Percentiles rank a stretch among this genome's conserved stretches.
Conservation (phyloP, 1,140 invertebrate species). For the Drosophila quadrilineata region DNA sequence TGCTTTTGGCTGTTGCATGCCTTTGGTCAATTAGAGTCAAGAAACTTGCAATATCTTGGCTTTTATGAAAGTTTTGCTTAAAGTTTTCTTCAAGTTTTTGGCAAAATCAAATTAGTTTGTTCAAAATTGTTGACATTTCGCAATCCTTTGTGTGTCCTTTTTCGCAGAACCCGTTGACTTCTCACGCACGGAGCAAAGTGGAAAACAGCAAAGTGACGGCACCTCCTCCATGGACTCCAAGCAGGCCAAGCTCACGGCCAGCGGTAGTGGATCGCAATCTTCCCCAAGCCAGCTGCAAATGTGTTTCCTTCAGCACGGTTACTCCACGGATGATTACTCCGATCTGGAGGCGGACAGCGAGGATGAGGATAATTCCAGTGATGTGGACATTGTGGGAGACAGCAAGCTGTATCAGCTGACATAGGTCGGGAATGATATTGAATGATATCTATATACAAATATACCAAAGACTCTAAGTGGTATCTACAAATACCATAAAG, state of each 20-base stretch:
- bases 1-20: too few species aligned
- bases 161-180: conserved; percentile 80
- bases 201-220: conserved; percentile 49
- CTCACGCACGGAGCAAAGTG: conserved; percentile 66
- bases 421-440: conserved; percentile 45
- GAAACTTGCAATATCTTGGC: conserved; percentile 44
- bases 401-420: conserved; percentile 75
- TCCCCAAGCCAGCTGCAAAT: conserved; percentile 66
- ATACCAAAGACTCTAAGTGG: not conserved
- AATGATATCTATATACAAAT: not conserved
- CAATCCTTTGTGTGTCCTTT: conserved; percentile 13
- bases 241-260: conserved; percentile 21
- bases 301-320: conserved; percentile 71
- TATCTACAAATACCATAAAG: too few species aligned
- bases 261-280: not conserved
- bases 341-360: conserved; percentile 69
- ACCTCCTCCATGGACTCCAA: conserved; percentile 36
- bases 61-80: conserved; percentile 24
- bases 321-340: conserved; percentile 75
- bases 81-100: conserved; percentile 62
- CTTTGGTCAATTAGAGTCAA: conserved; percentile 48
- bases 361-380: conserved; percentile 77
- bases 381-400: conserved; percentile 81
- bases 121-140: conserved; percentile 47
- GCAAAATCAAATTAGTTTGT: conserved; percentile 69